phyloP scores from a whole-genome alignment of 1,140 invertebrate genomes.

The Drosophila sechellia region DNA sequence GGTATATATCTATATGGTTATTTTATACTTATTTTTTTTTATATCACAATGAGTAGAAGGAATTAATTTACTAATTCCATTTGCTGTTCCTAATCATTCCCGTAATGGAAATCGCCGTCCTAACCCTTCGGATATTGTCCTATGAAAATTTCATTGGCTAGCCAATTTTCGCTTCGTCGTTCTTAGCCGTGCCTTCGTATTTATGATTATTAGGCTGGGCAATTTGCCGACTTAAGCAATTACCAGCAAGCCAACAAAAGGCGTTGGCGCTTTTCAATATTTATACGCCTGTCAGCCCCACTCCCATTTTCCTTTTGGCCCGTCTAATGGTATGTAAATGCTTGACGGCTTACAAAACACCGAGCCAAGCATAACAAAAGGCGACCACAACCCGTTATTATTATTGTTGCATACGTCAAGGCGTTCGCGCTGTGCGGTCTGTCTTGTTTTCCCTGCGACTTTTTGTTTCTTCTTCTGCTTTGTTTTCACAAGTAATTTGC shows the following conservation, averaged over 20 bases:
- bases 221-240: slow-evolving; percentile 68
- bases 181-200: slow-evolving; percentile 18
- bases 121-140: background rate
- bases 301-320: background rate
- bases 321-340: slow-evolving; percentile 62
- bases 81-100: background rate
- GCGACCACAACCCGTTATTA: slow-evolving; percentile 62
- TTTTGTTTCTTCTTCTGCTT: slow-evolving; percentile 30
- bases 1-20: no score
- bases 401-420: slow-evolving; percentile 64
- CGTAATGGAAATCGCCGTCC: background rate
- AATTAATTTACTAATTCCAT: background rate
- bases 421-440: slow-evolving; percentile 32
- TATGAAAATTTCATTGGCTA: slow-evolving; percentile 1
- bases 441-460: slow-evolving; percentile 30
- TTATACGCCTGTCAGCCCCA: slow-evolving; percentile 44
- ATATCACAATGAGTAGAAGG: no score
- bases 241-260: slow-evolving; percentile 52
- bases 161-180: slow-evolving; percentile 10
- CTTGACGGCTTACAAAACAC: slow-evolving; percentile 57
- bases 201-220: slow-evolving; percentile 62
- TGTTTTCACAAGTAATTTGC: slow-evolving; percentile 67
- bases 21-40: background rate
- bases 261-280: slow-evolving; percentile 65
- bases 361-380: slow-evolving; percentile 49